These are phyloP conservation scores for Paraescarpia echinospica DNA, from an alignment of 1,140 invertebrate species.

Conservation along the genomic window DNA sequence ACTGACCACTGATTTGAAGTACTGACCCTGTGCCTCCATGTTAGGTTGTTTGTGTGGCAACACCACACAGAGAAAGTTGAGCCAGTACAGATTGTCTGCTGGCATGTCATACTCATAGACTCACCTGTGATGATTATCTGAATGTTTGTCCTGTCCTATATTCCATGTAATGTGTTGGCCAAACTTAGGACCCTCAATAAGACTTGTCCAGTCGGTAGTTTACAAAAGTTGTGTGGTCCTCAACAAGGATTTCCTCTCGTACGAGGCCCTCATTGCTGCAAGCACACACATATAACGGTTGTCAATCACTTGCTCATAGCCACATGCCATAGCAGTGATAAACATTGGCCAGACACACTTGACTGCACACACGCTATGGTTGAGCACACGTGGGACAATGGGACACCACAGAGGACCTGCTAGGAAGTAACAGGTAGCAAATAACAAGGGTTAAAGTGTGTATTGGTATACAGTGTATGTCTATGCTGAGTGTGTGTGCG, in stretches of 20 bases:
- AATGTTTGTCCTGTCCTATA: background rate
- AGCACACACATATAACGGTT: background rate
- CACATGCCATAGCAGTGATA: background rate
- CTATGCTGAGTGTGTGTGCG: too few species aligned
- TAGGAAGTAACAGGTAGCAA: background rate
- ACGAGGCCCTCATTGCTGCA: background rate
- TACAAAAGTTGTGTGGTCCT: background rate
- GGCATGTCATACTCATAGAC: background rate
- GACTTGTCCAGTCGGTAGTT: background rate
- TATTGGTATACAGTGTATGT: too few species aligned
- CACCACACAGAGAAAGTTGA: background rate
- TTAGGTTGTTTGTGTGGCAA: background rate
- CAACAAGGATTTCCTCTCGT: background rate
- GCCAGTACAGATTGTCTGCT: background rate
- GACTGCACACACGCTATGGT: background rate
- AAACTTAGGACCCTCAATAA: background rate
- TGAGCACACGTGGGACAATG: background rate
- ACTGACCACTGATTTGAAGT: too few species aligned
- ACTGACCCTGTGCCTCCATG: too few species aligned
- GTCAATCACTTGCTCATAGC: background rate
- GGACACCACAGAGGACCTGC: background rate
- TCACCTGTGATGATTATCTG: background rate
- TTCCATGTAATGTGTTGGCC: background rate
- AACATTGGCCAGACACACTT: background rate
- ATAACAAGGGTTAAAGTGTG: background rate